These are phyloP conservation scores for Chanos chanos DNA, from an alignment of 2,797 vertebrate genomes.

Conservation along the genomic window DNA sequence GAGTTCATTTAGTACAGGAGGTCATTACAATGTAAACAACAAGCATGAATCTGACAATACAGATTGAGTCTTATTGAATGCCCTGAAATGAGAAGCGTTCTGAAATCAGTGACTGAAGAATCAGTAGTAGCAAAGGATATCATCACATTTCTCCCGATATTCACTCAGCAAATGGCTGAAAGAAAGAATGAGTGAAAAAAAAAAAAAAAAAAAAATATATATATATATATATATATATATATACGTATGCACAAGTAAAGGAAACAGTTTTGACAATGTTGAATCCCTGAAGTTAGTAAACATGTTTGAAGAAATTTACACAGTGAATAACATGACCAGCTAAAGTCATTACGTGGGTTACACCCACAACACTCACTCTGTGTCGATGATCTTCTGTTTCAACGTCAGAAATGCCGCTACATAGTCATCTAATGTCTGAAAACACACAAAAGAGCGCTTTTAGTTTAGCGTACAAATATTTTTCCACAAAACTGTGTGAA, in stretches of 20 bases:
- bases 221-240: neutral
- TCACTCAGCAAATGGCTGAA: conserved; percentile 73
- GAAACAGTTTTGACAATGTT: too few species aligned
- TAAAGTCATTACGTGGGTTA: neutral
- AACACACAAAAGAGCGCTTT: conserved; percentile 23
- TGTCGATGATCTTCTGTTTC: conserved; percentile 89
- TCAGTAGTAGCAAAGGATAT: conserved; percentile 77
- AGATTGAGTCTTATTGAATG: too few species aligned
- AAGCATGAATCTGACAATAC: too few species aligned
- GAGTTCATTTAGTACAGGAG: too few species aligned
- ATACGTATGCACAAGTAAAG: neutral
- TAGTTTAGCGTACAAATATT: too few species aligned
- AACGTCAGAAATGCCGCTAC: conserved; percentile 86
- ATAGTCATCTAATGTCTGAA: conserved; percentile 89
- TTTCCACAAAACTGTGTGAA: too few species aligned
- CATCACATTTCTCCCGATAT: conserved; percentile 83
- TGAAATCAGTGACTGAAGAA: neutral
- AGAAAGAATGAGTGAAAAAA: neutral
- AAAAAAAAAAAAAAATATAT: neutral
- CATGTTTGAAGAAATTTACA: neutral
- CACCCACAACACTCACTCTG: conserved; percentile 81
- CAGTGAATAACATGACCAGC: neutral
- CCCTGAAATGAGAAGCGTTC: too few species aligned
- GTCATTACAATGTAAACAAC: too few species aligned
- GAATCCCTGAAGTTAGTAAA: too few species aligned